Evolutionary conservation across 2,888 invertebrate species (phyloP), one percentile per base, ranked within the genome.

Genomic region (Diploptera punctata): DNA sequence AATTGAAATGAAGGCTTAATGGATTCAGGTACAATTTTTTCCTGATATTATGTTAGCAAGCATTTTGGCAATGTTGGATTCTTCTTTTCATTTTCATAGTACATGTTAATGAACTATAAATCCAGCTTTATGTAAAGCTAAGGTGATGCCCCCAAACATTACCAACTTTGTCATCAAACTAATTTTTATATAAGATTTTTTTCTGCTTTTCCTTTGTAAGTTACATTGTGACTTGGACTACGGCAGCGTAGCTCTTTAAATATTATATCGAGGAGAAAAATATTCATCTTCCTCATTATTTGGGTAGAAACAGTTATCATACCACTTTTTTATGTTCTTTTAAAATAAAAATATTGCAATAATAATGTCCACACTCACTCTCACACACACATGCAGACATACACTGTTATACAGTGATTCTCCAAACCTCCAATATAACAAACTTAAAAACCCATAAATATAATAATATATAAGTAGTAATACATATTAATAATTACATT

Each of bases 401-500:
- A 26, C 72, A 67, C 60, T 73, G 65, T 70, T 49, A 62, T 47
- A 73, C 73, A 73, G 73, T 49, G 68, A 57, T 73, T 70, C 67
- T 70, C 68, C 70, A 70, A 70, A 74, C 70, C 70, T 67, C 70
- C 33, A 70, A 52, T 73, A n/a, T n/a, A 73, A 70, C 73, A 73
- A 73, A 73, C 73, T 70, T 70, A 70, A 67, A 70, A 73, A 73
- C 69, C 69, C 67, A 73, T 70, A 73, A 70, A 70, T 73, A 73
- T 67, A 60, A n/a, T n/a, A n/a, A 68, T 72, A 65, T 70, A 65
- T 70, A 73, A 70, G 73, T 73, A 73, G 73, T 70, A 70, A 73
- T 73, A 73, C 73, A 73, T 68, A 74, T 62, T 72, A 75, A 68
- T 73, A 69, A 75, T 70, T 74, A 73, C 68, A 74, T 70, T 74